A percentile compares a stretch with the other conserved stretches of the same genome.
Conservation (phyloP, 2,797 vertebrate genomes). For the Chrysocyon brachyurus region DNA sequence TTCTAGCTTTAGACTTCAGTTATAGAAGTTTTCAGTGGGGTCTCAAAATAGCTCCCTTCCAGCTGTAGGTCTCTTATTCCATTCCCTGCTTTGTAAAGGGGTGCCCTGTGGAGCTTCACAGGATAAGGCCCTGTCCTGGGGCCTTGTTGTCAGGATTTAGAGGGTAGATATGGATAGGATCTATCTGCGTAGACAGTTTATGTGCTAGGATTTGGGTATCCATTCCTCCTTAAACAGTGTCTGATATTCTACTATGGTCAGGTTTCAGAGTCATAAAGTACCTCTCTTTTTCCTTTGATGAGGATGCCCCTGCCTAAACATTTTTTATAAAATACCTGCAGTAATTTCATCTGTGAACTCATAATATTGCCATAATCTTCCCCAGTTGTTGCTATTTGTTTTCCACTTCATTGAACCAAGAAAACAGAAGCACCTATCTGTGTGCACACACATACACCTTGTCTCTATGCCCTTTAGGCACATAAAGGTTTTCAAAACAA, state of each 20-base stretch:
- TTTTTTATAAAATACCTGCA: not conserved
- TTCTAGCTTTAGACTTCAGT: not conserved
- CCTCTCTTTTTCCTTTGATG: not conserved
- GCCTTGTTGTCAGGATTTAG: not conserved
- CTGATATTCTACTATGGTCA: not conserved
- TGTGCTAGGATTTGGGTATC: not conserved
- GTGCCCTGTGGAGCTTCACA: not conserved
- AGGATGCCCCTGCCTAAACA: not conserved
- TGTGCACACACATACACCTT: not conserved
- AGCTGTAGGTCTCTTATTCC: not conserved
- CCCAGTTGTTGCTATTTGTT: not conserved
- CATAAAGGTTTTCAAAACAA: not conserved
- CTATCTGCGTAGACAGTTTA: not conserved
- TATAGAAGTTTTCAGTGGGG: not conserved
- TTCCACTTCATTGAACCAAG: not conserved
- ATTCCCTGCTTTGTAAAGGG: not conserved
- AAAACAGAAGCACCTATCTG: not conserved
- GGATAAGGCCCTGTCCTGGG: not conserved
- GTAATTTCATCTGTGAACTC: not conserved
- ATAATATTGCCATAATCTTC: not conserved
- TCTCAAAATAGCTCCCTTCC: not conserved
- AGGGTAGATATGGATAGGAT: not conserved
- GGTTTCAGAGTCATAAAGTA: not conserved
- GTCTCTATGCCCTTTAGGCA: not conserved
- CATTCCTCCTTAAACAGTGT: not conserved